Conservation (phyloP, 2,888 invertebrate species). For the Epinotia bilunana region DNA sequence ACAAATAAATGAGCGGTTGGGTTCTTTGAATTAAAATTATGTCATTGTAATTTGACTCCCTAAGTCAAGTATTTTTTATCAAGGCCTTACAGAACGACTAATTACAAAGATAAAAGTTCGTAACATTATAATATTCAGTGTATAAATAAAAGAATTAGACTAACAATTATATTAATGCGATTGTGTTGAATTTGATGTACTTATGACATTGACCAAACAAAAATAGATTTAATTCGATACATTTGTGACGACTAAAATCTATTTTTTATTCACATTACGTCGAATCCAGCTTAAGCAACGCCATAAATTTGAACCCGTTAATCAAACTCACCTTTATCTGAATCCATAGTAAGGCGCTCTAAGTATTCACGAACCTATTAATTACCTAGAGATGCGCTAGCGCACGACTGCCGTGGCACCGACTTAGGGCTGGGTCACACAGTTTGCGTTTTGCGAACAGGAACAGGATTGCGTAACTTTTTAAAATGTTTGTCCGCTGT, state of each 20-base stretch:
- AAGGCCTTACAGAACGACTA: no score
- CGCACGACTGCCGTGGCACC: conserved; percentile 25
- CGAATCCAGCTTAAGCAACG: not conserved
- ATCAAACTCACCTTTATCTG: conserved; percentile 20
- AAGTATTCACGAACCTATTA: conserved; percentile 33
- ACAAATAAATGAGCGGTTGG: conserved; percentile 7
- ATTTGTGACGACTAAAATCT: no score
- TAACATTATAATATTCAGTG: not conserved
- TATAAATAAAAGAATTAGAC: not conserved
- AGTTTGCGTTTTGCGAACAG: conserved; percentile 1
- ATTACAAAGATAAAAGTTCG: no score
- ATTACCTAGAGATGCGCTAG: conserved; percentile 27
- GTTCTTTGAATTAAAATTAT: conserved; percentile 5
- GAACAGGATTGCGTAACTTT: not conserved
- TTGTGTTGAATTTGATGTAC: not conserved
- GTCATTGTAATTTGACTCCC: conserved; percentile 3
- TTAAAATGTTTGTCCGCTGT: no score
- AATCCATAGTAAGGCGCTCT: conserved; percentile 17
- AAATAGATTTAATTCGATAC: not conserved
- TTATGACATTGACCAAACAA: not conserved
- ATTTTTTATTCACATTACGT: not conserved
- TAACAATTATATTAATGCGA: not conserved
- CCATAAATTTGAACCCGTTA: conserved; percentile 19
- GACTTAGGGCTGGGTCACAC: conserved; percentile 6
- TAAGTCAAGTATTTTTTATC: not conserved